Evolutionary conservation across 2,113 vertebrate genomes (phyloP).

Genomic region (Cinclus cinclus): DNA sequence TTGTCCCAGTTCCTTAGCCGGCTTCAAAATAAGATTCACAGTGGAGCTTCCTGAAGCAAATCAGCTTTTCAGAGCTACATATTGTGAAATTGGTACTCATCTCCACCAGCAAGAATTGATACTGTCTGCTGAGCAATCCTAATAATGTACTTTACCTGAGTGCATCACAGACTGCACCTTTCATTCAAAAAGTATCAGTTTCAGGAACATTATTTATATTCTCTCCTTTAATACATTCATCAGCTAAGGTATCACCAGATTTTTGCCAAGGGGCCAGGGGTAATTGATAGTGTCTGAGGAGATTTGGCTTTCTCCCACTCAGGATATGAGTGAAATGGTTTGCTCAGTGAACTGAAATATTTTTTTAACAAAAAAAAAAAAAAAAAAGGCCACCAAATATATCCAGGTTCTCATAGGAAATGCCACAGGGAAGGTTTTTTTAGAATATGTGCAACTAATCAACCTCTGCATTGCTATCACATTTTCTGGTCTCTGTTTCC

Average conservation of each 20-base stretch:
- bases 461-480: not conserved
- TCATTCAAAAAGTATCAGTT: not conserved
- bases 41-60: not conserved
- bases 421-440: not conserved
- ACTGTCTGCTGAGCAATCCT: not conserved
- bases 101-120: not conserved
- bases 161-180: not conserved
- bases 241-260: not conserved
- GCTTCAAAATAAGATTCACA: not conserved
- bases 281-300: not conserved
- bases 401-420: not conserved
- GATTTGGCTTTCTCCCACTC: not conserved
- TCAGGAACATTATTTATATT: not conserved
- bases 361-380: not conserved
- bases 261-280: not conserved
- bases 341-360: not conserved
- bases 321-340: not conserved
- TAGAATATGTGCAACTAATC: not conserved
- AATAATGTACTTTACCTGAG: not conserved
- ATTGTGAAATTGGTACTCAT: not conserved
- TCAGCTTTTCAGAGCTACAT: not conserved
- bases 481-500: conserved; percentile 15
- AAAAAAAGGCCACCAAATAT: not conserved
- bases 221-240: not conserved
- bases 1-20: not conserved